Percentiles rank a stretch among this genome's conserved stretches.
Evolutionary conservation across 2,888 invertebrate genomes (phyloP).

Genomic region (Lordiphosa andalusiaca): DNA sequence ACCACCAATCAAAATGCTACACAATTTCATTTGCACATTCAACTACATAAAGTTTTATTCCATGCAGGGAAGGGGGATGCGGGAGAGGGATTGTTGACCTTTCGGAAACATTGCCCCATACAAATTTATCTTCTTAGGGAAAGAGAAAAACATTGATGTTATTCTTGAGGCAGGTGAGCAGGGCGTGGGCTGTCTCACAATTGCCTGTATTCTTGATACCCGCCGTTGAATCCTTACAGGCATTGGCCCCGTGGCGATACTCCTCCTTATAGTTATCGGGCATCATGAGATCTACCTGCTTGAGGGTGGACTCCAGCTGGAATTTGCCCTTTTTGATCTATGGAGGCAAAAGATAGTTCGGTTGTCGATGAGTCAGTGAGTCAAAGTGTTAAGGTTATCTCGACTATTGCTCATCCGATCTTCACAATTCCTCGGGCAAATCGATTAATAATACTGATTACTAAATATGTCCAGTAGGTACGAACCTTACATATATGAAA

Average conservation of each 20-base stretch:
- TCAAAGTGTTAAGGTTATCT: too few relatives aligned
- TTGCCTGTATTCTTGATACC: slow-evolving; percentile 76
- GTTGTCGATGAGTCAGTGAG: too few relatives aligned
- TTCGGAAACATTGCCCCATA: neutral
- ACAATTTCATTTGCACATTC: slow-evolving; percentile 6
- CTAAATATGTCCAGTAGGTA: too few relatives aligned
- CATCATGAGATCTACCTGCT: slow-evolving; percentile 78
- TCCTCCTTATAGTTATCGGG: slow-evolving; percentile 76
- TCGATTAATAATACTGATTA: too few relatives aligned
- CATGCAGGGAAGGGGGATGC: neutral
- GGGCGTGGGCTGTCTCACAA: slow-evolving; percentile 75
- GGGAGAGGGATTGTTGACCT: neutral
- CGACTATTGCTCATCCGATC: too few relatives aligned
- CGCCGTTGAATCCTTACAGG: slow-evolving; percentile 71
- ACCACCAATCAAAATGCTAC: slow-evolving; percentile 16
- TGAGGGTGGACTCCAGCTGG: slow-evolving; percentile 72
- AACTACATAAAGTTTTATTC: slow-evolving; percentile 23
- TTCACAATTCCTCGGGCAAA: too few relatives aligned
- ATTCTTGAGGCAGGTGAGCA: slow-evolving; percentile 66
- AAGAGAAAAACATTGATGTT: slow-evolving; percentile 74
- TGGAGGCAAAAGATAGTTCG: too few relatives aligned
- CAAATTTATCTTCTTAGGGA: slow-evolving; percentile 43
- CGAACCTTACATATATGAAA: too few relatives aligned
- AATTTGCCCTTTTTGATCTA: slow-evolving; percentile 80
- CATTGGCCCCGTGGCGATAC: slow-evolving; percentile 62